These are phyloP conservation scores for Poeciliopsis turrubarensis DNA, from an alignment of 2,113 vertebrate species.

Conservation along the genomic window DNA sequence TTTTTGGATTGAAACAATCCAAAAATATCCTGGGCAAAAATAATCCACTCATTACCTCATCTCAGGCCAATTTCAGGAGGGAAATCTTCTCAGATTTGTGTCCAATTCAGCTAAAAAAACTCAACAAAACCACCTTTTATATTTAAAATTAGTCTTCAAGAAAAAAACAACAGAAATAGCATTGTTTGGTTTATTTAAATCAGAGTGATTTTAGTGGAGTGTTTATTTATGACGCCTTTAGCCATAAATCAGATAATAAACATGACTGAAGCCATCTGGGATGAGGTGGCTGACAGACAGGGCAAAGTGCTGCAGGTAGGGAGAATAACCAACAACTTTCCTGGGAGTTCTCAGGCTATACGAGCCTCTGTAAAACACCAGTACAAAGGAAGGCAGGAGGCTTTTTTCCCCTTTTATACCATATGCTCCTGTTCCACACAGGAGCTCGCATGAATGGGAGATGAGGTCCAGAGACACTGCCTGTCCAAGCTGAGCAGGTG, in stretches of 20 bases:
- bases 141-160: neutral
- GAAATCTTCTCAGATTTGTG: slow-evolving; percentile 11
- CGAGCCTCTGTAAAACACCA: slow-evolving; percentile 54
- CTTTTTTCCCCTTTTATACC: slow-evolving; percentile 35
- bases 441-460: slow-evolving; percentile 62
- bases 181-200: slow-evolving; percentile 35
- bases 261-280: slow-evolving; percentile 29
- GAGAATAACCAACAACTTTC: slow-evolving; percentile 55
- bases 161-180: neutral
- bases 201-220: slow-evolving; percentile 43
- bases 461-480: slow-evolving; percentile 62
- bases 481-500: slow-evolving; percentile 72
- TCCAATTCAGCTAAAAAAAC: neutral
- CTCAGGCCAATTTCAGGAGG: neutral
- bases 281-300: slow-evolving; percentile 42
- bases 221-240: slow-evolving; percentile 30
- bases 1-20: slow-evolving; percentile 10
- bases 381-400: slow-evolving; percentile 56
- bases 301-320: slow-evolving; percentile 52
- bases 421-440: slow-evolving; percentile 68
- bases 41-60: slow-evolving; percentile 10
- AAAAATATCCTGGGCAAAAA: slow-evolving; percentile 6
- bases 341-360: slow-evolving; percentile 43
- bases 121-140: neutral
- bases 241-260: slow-evolving; percentile 40